Evolutionary conservation across 1,140 invertebrate species (phyloP).

Genomic region (Aphaenogaster rudis): DNA sequence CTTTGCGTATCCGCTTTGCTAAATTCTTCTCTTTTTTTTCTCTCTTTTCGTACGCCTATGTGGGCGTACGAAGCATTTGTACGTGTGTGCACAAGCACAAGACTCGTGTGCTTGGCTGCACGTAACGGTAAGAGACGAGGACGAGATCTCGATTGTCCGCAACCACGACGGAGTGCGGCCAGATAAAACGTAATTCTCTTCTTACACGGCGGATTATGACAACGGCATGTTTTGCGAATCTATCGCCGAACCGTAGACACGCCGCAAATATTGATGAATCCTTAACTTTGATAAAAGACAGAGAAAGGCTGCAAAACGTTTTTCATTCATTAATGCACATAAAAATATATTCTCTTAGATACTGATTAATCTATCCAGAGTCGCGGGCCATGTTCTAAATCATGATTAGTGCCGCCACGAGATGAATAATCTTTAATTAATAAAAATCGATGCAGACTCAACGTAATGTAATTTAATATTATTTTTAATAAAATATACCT

Average conservation of each 20-base stretch:
- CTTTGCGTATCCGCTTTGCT: conserved; percentile 60
- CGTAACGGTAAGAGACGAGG: conserved; percentile 72
- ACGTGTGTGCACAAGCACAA: background rate
- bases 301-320: background rate
- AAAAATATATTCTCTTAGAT: background rate
- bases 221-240: background rate
- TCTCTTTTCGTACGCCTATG: conserved; percentile 25
- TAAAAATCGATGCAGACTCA: background rate
- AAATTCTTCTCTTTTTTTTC: conserved; percentile 49
- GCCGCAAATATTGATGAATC: background rate
- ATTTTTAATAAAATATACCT: background rate
- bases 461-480: background rate
- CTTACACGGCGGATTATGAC: conserved; percentile 6
- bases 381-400: background rate
- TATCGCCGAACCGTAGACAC: background rate
- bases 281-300: background rate
- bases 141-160: conserved; percentile 57
- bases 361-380: background rate
- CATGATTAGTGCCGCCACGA: background rate
- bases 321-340: background rate
- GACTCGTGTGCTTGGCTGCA: background rate
- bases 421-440: background rate
- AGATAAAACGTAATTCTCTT: conserved; percentile 30
- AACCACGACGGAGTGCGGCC: background rate
- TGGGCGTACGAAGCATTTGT: conserved; percentile 51